Base-by-base conservation (phyloP, 2,797 vertebrate species). In the Erethizon dorsatum region DNA sequence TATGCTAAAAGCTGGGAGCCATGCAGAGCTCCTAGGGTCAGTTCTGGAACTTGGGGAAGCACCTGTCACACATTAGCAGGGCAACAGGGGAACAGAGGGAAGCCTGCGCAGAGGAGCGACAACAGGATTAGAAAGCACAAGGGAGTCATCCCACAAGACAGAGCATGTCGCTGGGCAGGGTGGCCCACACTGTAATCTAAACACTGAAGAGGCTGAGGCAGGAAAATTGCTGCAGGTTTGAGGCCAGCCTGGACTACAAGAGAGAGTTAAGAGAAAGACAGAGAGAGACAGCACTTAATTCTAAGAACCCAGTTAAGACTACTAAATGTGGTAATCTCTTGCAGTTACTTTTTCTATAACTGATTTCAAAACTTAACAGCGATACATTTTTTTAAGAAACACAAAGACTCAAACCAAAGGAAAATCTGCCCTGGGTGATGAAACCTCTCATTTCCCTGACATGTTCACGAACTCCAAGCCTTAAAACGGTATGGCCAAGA, bases 1-100 rank as follows among this genome's bases (percentile, higher is more conserved):
- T 8, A 50, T 0, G 0, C n/a, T 11, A 3, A 37, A 0, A 6
- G 28, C 1, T 11, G 18, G 1, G 45, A 71, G n/a, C 59, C 37
- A 50, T 12, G 59, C 14, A 22, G 18, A 41, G 28, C 5, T 12
- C 18, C 47, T 5, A 6, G 22, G 37, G n/a, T 24, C n/a, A 5
- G 24, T 45, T 37, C 20, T 2, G 57, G 37, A 28, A 45, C 52
- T 3, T 37, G 8, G 2, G 14, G 50, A 63, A 26, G 59, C 0
- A 1, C 12, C 28, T 13, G 37, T 20, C 18, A 7, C 1, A 4
- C 15, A 3, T 2, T 1, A 31, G 22, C 41, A 45, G 41, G 22
- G 71, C 37, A 73, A 73, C 71, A 26, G 22, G 1, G 7, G 22
- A 11, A 13, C 2, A 7, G 17, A 8, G 6, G 47, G n/a, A 18